phyloP scores from a whole-genome alignment of 2,888 invertebrate genomes.

The Lysandra bellargus region DNA sequence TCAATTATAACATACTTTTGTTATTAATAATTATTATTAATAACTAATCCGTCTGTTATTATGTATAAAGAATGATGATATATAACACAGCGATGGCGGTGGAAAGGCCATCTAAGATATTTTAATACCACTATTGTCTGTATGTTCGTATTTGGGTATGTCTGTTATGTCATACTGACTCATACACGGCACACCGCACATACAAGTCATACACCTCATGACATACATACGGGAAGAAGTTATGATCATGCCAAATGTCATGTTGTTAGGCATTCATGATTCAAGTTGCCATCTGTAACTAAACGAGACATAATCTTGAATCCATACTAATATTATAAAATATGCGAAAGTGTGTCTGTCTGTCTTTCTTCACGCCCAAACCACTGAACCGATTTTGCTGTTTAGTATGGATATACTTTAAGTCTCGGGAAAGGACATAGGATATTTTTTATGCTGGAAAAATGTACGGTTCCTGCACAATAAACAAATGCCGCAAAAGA shows the following conservation, averaged over 20 bases:
- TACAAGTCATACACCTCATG: constrained; percentile 15
- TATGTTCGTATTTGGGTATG: constrained; percentile 15
- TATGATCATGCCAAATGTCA: neutral
- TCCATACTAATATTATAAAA: too few species aligned
- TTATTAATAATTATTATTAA: neutral
- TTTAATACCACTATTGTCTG: constrained; percentile 13
- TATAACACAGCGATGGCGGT: neutral
- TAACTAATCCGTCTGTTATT: neutral
- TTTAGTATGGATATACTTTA: too few species aligned
- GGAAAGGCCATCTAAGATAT: constrained; percentile 11
- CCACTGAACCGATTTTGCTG: too few species aligned
- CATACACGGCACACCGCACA: neutral
- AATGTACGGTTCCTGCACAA: too few species aligned
- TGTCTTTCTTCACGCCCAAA: too few species aligned
- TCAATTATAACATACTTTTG: constrained; percentile 1
- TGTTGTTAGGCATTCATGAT: neutral
- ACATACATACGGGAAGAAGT: neutral
- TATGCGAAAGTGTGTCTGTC: too few species aligned
- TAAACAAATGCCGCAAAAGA: too few species aligned
- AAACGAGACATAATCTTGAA: too few species aligned
- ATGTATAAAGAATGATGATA: neutral
- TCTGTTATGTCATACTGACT: constrained; percentile 18
- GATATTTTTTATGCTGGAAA: too few species aligned
- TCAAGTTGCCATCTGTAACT: too few species aligned
- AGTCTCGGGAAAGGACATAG: too few species aligned